Evolutionary conservation across 2,113 vertebrate genomes (phyloP).

Genomic region (Tachycineta bicolor): DNA sequence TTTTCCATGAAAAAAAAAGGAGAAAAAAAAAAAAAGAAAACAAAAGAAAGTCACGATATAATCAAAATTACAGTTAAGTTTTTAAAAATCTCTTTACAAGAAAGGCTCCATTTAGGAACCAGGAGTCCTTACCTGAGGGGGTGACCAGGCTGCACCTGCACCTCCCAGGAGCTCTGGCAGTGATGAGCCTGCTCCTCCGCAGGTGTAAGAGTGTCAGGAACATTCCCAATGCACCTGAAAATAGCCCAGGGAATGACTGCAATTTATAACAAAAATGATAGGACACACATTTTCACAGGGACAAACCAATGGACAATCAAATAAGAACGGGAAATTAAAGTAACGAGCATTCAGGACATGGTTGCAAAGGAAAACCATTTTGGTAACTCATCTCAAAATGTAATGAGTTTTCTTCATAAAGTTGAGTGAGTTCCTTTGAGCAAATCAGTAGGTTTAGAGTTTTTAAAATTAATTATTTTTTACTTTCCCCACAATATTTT

Average conservation of each 20-base stretch:
- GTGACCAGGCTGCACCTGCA: not conserved
- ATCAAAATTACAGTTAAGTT: not conserved
- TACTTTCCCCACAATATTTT: not conserved
- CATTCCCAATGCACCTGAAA: not conserved
- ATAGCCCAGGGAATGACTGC: not conserved
- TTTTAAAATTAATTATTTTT: not conserved
- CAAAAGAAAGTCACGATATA: not conserved
- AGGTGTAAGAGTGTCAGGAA: not conserved
- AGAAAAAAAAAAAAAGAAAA: not conserved
- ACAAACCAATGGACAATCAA: not conserved
- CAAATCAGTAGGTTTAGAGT: not conserved
- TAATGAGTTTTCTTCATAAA: not conserved
- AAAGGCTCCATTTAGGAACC: not conserved
- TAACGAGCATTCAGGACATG: rapidly evolving
- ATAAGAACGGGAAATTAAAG: rapidly evolving
- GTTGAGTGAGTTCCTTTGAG: not conserved
- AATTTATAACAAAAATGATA: not conserved
- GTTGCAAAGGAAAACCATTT: not conserved
- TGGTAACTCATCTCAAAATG: not conserved
- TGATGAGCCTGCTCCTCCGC: not conserved
- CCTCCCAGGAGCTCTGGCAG: not conserved
- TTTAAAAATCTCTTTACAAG: not conserved
- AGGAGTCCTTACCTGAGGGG: not conserved
- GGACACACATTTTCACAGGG: not conserved
- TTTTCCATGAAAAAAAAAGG: not conserved